Base-by-base conservation (phyloP, 2,888 invertebrate genomes). In the Limenitis camilla region DNA sequence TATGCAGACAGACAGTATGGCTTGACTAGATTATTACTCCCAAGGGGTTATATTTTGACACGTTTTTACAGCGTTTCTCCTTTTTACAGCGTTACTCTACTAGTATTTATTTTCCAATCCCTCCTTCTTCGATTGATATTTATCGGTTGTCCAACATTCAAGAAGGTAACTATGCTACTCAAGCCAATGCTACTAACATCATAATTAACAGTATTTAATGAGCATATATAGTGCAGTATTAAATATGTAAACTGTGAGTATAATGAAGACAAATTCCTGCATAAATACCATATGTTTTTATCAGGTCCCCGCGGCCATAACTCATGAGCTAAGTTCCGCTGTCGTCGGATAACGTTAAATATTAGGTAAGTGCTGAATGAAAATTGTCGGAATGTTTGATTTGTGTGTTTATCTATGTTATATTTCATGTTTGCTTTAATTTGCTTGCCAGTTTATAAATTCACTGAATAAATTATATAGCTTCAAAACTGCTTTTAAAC, bases 311-410 rank as follows among this genome's bases (percentile, higher is more conserved):
- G 29, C 41, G 56, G 43, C 19, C 56, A 41, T 53, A 47, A 56
- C 41, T 56, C 53, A 49, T 52, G 53, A 38, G 39, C 38, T 27
- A 28, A 38, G 33, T 55, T 52, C 47, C 55, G 51, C 19, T 45
- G 38, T 44, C 49, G 48, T 48, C 45, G 40, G 52, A 49, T 55
- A 52, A 55, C 52, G 10, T 53, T 49, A 42, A 53, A 55, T 48
- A 40, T 44, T 43, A 44, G 55, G 40, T 38, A 49, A 39, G 39
- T 29, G 50, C 41, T 36, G 42, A 46, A 45, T 36, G 44, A 44
- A 38, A 49, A 40, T 50, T 50, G 39, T 50, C 43, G 44, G 50
- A 27, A 31, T 44, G 31, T 42, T 28, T 50, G 50, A 50, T 50
- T 39, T 35, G 50, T 50, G 44, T 44, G 10, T 33, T 44, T 35